Conservation (phyloP, 2,888 invertebrate genomes). For the Phytoseiulus persimilis region DNA sequence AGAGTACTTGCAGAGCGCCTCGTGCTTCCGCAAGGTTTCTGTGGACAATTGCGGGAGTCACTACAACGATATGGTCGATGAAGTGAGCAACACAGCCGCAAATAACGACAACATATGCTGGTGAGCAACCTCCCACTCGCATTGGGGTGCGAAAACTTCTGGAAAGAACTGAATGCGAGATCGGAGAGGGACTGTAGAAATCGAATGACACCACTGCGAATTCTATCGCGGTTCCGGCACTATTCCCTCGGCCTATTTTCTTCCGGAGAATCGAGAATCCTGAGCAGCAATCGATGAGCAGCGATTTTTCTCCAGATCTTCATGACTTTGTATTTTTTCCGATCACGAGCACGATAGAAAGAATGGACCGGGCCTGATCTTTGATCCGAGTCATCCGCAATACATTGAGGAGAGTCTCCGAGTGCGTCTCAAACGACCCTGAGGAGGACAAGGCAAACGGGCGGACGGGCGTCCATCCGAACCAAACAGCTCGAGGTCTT, state of each 20-base stretch:
- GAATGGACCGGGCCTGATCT: too few relatives aligned
- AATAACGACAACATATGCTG: conserved; percentile 46
- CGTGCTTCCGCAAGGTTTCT: conserved; percentile 45
- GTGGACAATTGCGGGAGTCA: conserved; percentile 45
- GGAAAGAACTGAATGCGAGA: too few relatives aligned
- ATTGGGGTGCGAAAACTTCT: background rate
- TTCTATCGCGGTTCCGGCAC: too few relatives aligned
- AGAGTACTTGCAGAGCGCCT: conserved; percentile 45
- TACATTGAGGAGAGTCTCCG: background rate
- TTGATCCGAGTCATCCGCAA: too few relatives aligned
- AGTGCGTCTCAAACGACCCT: background rate
- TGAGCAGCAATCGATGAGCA: too few relatives aligned
- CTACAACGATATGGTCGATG: conserved; percentile 44
- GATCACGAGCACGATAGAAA: too few relatives aligned
- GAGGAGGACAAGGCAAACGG: background rate
- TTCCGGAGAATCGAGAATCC: too few relatives aligned
- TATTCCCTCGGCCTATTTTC: too few relatives aligned
- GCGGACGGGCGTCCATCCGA: background rate
- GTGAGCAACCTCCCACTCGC: conserved; percentile 26
- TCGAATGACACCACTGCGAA: too few relatives aligned
- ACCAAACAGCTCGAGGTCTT: background rate
- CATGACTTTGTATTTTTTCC: too few relatives aligned
- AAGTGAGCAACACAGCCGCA: conserved; percentile 44
- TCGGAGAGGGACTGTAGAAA: too few relatives aligned
- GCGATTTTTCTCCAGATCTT: too few relatives aligned